Base-by-base conservation (phyloP, 2,888 invertebrate species). In the Fragum sueziense region DNA sequence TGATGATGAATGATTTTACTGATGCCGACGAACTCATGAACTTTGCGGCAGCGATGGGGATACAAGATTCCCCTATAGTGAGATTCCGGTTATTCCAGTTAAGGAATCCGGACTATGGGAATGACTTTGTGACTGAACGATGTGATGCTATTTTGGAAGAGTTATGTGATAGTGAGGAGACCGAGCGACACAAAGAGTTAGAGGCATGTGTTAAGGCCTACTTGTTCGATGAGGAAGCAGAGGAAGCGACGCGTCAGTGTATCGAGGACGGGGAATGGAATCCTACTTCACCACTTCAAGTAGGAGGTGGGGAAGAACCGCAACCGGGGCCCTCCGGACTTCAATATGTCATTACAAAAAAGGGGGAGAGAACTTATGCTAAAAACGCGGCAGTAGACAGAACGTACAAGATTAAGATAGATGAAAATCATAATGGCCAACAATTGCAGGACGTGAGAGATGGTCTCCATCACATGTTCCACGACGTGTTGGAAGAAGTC, bases 361-460 rank as follows among this genome's bases (percentile, higher is more conserved):
- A 33, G 33, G 70, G 70, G 34, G 65, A 70, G 54, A 33, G 65
- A 22, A 67, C 70, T 0, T 76, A 70, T 41, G 65, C 76, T 7
- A 76, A 76, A n/a, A 76, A 70, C 34, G 72, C 74, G 20, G 75
- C 70, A 4, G 57, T 83, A n/a, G 69, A 77, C 6, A 25, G 59
- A 20, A 80, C 80, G 0, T 74, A 79, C 61, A 71, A 79, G 29
- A 70, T 75, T 0, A 76, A 76, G 33, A 33, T 76, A 3, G 67
- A 71, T 37, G 71, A 76, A 57, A 20, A 70, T 25, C 33, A 74
- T 51, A 22, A 17, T 9, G 74, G 74, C 17, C 34, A 79, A 29
- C 25, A 47, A 17, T 41, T 79, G 34, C 9, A 61, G 29, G 79
- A 79, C 68, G 41, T 79, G 0, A 29, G 57, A n/a, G 25, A 69